A percentile compares a stretch with the other conserved stretches of the same genome.
phyloP scores from a whole-genome alignment of 2,797 vertebrate genomes.

The Perodicticus potto region DNA sequence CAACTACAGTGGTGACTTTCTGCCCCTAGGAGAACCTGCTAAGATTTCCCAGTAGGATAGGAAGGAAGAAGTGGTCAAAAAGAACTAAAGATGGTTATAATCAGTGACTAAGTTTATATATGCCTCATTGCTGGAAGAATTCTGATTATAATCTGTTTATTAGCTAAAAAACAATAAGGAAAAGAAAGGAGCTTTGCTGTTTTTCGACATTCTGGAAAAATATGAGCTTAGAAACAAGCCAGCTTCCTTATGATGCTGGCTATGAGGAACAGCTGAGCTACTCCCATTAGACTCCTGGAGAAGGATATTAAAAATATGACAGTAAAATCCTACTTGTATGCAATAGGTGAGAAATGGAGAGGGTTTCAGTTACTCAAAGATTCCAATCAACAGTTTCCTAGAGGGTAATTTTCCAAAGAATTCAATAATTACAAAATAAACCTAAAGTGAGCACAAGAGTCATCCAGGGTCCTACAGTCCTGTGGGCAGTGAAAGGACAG shows the following conservation, averaged over 20 bases:
- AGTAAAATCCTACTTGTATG: not conserved
- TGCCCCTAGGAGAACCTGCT: not conserved
- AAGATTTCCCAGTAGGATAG: not conserved
- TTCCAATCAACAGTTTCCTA: not conserved
- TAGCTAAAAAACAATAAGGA: not conserved
- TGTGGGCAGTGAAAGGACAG: not conserved
- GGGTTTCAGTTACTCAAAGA: not conserved
- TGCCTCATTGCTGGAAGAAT: not conserved
- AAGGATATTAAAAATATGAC: not conserved
- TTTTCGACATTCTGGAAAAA: conserved; percentile 36
- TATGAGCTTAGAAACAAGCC: not conserved
- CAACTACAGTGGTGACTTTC: not conserved
- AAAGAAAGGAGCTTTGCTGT: not conserved
- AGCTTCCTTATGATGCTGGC: not conserved
- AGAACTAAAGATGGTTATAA: too few species aligned
- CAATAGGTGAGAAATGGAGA: not conserved
- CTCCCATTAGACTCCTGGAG: not conserved
- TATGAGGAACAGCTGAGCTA: not conserved
- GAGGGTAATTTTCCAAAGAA: conserved; percentile 6
- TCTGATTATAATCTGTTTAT: not conserved
- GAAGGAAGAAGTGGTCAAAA: not conserved
- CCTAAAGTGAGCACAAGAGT: not conserved
- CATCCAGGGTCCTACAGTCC: not conserved
- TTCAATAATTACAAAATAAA: not conserved
- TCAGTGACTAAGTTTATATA: not conserved